Base-by-base conservation (phyloP, 2,888 invertebrate species). In the Octonoba sinensis region DNA sequence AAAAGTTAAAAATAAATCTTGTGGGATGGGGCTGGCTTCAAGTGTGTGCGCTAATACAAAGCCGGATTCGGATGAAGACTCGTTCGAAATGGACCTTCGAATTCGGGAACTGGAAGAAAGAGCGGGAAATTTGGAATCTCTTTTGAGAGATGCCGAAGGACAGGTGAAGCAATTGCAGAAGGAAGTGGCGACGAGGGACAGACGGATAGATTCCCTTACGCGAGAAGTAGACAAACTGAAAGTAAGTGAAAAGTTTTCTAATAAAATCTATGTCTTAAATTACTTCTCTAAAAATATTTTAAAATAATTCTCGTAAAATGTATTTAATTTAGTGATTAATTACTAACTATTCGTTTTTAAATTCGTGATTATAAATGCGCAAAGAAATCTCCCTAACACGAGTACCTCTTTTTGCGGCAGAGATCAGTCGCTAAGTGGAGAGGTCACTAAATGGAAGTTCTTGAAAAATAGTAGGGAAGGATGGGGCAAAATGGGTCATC, bases 211-310 rank as follows among this genome's bases (percentile, higher is more conserved):
- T 16, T 62, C 79, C 0, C n/a, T 81, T 13, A 13, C 56, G 0
- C 36, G 92, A 72, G 93, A 93, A 88, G 91, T 93, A 70, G 92
- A 93, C 88, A 93, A 93, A 88, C 88, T 93, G 64, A 92, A 92
- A 91, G 92, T 92, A 87, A 89, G 89, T 87, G 4, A 22, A 47
- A 11, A 11, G 11, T 47, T 13, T 6, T 54, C n/a, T 18, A 3
- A 3, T 54, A 16, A 18, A 8, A 36, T n/a, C n/a, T n/a, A 11
- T 36, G 11, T 36, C 11, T 36, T 36, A 8, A 11, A 36, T 11
- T 36, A 36, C 6, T 36, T 36, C 27, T 3, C 3, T 6, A n/a
- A n/a, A 27, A 27, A 27, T 27, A 27, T 27, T 27, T 27, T 27
- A 6, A 3, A 27, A 27, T 27, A 6, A 27, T 3, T 27, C 3